phyloP scores from a whole-genome alignment of 2,888 invertebrate species.

The Didymodactylos carnosus region DNA sequence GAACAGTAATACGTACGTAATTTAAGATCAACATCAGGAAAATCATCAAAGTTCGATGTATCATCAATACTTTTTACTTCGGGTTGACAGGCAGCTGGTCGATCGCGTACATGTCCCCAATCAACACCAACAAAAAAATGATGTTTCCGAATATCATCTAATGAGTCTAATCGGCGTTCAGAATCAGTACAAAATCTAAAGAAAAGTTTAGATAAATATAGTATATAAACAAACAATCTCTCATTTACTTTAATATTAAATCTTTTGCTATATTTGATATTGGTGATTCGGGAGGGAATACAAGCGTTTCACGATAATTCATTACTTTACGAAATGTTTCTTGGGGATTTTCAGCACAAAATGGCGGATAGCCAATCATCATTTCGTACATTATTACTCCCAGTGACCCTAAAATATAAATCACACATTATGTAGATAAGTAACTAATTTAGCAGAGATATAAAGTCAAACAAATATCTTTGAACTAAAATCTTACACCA shows the following conservation, averaged over 20 bases:
- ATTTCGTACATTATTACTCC: slow-evolving; percentile 99
- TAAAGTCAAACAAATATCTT: too few species aligned
- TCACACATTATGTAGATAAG: neutral
- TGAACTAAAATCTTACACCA: neutral
- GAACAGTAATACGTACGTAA: slow-evolving; percentile 90
- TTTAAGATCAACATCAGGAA: slow-evolving; percentile 93
- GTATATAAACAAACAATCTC: neutral
- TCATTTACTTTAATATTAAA: slow-evolving; percentile 44
- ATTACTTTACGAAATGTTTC: slow-evolving; percentile 91
- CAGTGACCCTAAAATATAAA: slow-evolving; percentile 49
- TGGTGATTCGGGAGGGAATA: slow-evolving; percentile 96
- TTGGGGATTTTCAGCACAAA: slow-evolving; percentile 93
- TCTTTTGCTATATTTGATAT: slow-evolving; percentile 92
- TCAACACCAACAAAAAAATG: slow-evolving; percentile 80
- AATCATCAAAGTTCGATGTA: slow-evolving; percentile 98
- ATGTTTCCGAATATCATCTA: slow-evolving; percentile 72
- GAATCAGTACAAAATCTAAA: slow-evolving; percentile 85
- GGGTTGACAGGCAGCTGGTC: slow-evolving; percentile 90
- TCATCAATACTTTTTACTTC: slow-evolving; percentile 97
- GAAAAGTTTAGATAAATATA: slow-evolving; percentile 7
- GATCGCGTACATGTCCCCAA: slow-evolving; percentile 86
- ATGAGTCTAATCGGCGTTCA: slow-evolving; percentile 72
- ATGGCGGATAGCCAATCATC: slow-evolving; percentile 98
- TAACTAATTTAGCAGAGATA: too few species aligned
- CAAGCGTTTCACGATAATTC: slow-evolving; percentile 95